Conservation (phyloP, 2,113 vertebrate genomes). For the Trochalopteron elliotii region DNA sequence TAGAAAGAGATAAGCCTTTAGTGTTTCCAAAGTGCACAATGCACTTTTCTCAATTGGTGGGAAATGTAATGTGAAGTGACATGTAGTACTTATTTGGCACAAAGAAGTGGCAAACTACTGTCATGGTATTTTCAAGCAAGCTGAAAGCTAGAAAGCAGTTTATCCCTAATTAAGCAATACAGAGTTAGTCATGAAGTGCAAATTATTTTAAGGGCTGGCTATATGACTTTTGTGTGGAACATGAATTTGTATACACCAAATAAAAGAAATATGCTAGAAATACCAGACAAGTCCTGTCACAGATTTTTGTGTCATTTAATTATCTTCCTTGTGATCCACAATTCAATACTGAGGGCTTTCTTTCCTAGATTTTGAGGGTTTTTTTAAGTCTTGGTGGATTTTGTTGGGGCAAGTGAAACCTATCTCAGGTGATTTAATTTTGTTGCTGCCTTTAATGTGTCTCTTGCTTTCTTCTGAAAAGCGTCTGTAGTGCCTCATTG, state of each 20-base stretch:
- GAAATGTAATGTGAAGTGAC: not conserved
- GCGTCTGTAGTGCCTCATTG: not conserved
- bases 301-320: not conserved
- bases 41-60: not conserved
- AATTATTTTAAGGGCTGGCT: not conserved
- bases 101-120: not conserved
- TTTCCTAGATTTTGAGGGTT: not conserved
- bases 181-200: not conserved
- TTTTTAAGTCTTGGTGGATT: not conserved
- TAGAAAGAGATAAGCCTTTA: not conserved
- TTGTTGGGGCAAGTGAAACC: not conserved
- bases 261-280: not conserved
- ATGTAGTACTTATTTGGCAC: not conserved
- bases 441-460: not conserved
- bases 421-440: not conserved
- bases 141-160: not conserved
- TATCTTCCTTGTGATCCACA: not conserved
- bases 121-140: not conserved
- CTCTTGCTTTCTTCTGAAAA: not conserved
- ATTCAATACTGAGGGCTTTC: not conserved
- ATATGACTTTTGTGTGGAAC: not conserved
- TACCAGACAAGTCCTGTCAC: no score
- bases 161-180: not conserved
- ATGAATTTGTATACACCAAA: not conserved
- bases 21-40: not conserved